Base-by-base conservation (phyloP, 2,113 vertebrate species). In the Rhineura floridana region DNA sequence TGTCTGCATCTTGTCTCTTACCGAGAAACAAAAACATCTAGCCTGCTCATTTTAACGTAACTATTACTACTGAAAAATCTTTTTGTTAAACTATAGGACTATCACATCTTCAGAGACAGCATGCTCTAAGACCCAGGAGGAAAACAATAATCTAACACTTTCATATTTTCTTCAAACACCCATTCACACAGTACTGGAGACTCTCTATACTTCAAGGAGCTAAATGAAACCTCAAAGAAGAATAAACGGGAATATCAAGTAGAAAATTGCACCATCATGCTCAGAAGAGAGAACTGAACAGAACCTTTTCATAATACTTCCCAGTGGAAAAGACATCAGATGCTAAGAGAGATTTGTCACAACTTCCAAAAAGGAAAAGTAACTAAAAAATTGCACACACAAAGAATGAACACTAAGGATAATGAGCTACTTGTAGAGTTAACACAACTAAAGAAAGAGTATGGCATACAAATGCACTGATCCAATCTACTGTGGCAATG, bases 211-310 rank as follows among this genome's bases (percentile, higher is more conserved):
- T 72, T 52, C 83, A 84, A 77, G 23, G 19, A 25, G 73, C 67
- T 50, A 83, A 77, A 85, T 76, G 55, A 59, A 73, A 73, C n/a
- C 30, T 55, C 69, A 84, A 73, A 73, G 17, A 85, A 63, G 17
- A 86, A 77, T 63, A 19, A 77, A 19, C 5, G 17, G 10, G 72
- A 77, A 59, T 39, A 73, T 77, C 13, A 77, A 78, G 11, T 36
- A 67, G 62, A 30, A 78, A 86, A 86, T 78, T 86, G 39, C 23
- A 39, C 42, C 59, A 77, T n/a, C 52, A 50, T 78, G 75, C 23
- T 78, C 21, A 28, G 33, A 50, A 36, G 46, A 65, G 15, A 39
- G 52, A 86, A n/a, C 12, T 30, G 42, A 85, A 42, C 50, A 63
- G 52, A 76, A 28, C 11, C 19, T 78, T 78, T 78, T 67, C 44